These are phyloP conservation scores for Eustalomyia histrio DNA, from an alignment of 2,888 invertebrate genomes.

Conservation along the genomic window DNA sequence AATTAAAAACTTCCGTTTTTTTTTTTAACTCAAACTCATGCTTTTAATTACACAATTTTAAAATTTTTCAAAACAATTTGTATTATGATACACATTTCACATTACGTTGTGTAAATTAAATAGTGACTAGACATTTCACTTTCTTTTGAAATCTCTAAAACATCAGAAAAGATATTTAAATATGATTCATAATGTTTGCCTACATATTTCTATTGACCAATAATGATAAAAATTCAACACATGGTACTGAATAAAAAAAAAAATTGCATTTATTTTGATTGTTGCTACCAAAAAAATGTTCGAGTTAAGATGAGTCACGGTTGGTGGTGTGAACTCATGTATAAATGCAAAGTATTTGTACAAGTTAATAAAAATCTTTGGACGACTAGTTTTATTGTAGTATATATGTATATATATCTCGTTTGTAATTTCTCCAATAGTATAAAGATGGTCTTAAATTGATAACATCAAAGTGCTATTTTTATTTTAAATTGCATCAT, in stretches of 20 bases:
- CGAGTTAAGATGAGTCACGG: background rate
- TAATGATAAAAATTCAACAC: conserved; percentile 3
- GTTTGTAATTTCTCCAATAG: too few relatives aligned
- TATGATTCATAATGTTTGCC: background rate
- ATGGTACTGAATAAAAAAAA: background rate
- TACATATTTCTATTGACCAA: conserved; percentile 6
- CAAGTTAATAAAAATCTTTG: background rate
- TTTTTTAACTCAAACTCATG: conserved; percentile 37
- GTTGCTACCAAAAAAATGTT: background rate
- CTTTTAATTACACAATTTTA: conserved; percentile 24
- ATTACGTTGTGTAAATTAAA: background rate
- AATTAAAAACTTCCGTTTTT: conserved; percentile 43
- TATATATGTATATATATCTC: too few relatives aligned
- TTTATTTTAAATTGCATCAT: too few relatives aligned
- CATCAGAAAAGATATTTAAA: background rate
- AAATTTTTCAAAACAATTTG: background rate
- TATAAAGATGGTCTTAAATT: too few relatives aligned
- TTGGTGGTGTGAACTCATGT: background rate
- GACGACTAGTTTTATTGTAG: background rate
- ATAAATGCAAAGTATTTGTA: background rate
- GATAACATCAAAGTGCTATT: too few relatives aligned
- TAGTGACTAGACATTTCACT: conserved; percentile 48
- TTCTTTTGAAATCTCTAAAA: conserved; percentile 48
- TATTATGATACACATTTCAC: conserved; percentile 1
- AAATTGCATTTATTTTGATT: background rate